These are phyloP conservation scores for Darevskia nairensis DNA, from an alignment of 2,797 vertebrate species.

Conservation along the genomic window DNA sequence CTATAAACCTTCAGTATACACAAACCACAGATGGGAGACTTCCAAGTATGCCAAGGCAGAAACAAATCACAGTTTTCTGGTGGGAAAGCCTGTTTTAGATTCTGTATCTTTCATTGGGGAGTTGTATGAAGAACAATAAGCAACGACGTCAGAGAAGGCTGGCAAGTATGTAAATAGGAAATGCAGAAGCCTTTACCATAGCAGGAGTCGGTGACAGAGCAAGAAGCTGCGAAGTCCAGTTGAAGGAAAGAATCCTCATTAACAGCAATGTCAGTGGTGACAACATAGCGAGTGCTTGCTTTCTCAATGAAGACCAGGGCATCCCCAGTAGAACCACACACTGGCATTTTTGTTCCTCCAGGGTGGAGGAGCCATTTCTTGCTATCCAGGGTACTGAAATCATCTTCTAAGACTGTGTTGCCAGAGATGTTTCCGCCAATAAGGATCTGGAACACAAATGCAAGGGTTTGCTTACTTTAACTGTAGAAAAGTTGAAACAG, in stretches of 20 bases:
- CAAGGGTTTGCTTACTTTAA: conserved; percentile 27
- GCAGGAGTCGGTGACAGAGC: conserved; percentile 97
- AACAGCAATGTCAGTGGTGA: conserved; percentile 94
- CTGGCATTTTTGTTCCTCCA: conserved; percentile 95
- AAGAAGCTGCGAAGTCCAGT: conserved; percentile 98
- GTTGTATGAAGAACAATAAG: conserved; percentile 25
- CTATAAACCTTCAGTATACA: background rate
- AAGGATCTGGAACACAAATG: conserved; percentile 85
- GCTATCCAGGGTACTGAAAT: conserved; percentile 90
- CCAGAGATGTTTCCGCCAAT: conserved; percentile 97
- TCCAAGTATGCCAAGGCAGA: background rate
- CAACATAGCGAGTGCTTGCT: conserved; percentile 95
- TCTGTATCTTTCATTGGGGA: conserved; percentile 9
- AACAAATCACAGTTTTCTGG: conserved; percentile 14
- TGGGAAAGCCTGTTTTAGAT: conserved; percentile 19
- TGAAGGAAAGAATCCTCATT: conserved; percentile 96
- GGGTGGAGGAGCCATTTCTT: conserved; percentile 98
- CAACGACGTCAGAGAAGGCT: background rate
- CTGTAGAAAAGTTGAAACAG: conserved; percentile 11
- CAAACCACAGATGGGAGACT: background rate
- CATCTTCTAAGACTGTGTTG: conserved; percentile 94
- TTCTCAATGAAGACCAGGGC: conserved; percentile 99
- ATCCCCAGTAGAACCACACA: conserved; percentile 95
- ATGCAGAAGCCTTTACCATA: conserved; percentile 85
- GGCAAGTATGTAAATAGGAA: conserved; percentile 16